These are phyloP conservation scores for Sceloporus undulatus DNA, from an alignment of 2,113 vertebrate species.

Conservation along the genomic window DNA sequence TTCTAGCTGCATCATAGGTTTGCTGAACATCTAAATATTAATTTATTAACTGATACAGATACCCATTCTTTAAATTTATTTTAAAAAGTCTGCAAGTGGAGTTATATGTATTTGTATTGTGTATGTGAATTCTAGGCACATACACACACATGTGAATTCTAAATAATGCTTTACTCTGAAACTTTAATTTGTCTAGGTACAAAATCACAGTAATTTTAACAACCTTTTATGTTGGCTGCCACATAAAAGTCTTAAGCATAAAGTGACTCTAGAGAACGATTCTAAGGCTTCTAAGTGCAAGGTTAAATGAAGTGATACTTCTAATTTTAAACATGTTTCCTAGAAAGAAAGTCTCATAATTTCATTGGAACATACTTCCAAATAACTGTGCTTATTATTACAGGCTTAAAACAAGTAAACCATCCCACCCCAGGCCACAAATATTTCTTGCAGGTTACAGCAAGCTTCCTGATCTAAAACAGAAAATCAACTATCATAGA, in stretches of 20 bases:
- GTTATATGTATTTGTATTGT: neutral
- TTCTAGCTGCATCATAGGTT: neutral
- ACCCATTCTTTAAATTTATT: neutral
- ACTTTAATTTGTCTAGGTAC: constrained; percentile 18
- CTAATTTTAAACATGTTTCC: neutral
- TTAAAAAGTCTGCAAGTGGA: neutral
- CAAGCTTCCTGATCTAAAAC: neutral
- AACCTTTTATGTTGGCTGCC: neutral
- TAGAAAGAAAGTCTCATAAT: neutral
- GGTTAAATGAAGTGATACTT: neutral
- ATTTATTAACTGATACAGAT: neutral
- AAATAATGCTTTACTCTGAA: constrained; percentile 14
- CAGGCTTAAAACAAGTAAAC: neutral
- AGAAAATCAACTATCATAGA: neutral
- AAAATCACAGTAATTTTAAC: neutral
- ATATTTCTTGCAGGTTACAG: neutral
- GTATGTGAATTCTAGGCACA: neutral
- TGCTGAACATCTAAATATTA: neutral
- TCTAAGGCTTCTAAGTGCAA: neutral
- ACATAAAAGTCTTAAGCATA: neutral
- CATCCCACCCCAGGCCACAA: neutral
- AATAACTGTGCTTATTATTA: neutral
- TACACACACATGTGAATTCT: neutral
- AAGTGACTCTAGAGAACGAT: neutral
- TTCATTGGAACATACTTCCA: neutral